Evolutionary conservation across 2,888 invertebrate species (phyloP), one percentile per base, ranked within the genome.

Genomic region (Parnassius mnemosyne): DNA sequence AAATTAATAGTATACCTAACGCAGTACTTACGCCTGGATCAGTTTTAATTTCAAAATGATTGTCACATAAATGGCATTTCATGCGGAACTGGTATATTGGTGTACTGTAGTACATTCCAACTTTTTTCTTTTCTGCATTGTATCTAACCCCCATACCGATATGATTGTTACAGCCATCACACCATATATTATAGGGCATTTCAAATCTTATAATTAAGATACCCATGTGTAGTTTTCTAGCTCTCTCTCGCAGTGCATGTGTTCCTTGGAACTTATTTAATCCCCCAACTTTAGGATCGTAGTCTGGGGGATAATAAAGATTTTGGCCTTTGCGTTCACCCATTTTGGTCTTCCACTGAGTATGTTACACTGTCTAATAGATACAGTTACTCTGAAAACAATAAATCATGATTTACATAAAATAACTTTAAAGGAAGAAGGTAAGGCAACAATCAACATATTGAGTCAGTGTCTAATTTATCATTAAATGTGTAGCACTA

Each of bases 141-240:
- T 99, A 99, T 57, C 99, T 94, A 0, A 99, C 99, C 1, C 99
- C 99, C 99, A 99, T 99, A 43, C 99, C 99, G 62, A 99, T 98
- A 80, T 99, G 99, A 89, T 98, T 99, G 68, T 96, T 95, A 82
- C 99, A 99, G 60, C 99, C 99, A 49, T 97, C 97, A 74, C 99
- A 99, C 99, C 99, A 99, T 73, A 99, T 99, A 86, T 99, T 99
- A 80, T 98, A 99, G 0, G 99, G 99, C 99, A 99, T 98, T 91
- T 99, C 99, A 92, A 99, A 99, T 54, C 99, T 94, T 69, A 98
- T 98, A 68, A 98, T 96, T 34, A 98, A 94, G 73, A 99, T 99
- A 11, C 99, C 99, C 90, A 97, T 92, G 77, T 97, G 96, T 3
- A 99, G 93, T 84, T 99, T 99, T n/a, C 96, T 92, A 25, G 99